A percentile compares a stretch with the other conserved stretches of the same genome.
Conservation (phyloP, 2,888 invertebrate species). For the Panzeria rudis region DNA sequence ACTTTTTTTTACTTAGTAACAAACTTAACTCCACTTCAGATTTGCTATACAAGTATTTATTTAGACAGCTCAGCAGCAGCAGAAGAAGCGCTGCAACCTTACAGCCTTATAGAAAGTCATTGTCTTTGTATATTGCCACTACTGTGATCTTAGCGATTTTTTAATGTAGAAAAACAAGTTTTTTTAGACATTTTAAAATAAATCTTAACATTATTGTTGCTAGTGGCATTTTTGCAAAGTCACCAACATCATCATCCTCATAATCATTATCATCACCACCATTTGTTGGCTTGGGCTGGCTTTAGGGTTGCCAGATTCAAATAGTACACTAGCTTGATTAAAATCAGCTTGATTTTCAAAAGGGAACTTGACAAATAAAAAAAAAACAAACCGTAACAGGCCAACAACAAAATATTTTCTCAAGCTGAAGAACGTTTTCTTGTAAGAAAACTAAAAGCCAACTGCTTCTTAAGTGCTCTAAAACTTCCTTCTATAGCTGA, state of each 20-base stretch:
- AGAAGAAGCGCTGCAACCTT: constrained; percentile 1
- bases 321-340: too few species aligned
- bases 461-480: too few species aligned
- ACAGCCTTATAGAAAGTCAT: constrained; percentile 32
- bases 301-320: too few species aligned
- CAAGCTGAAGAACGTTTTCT: too few species aligned
- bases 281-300: not conserved
- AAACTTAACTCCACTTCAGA: constrained; percentile 32
- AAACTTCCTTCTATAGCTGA: too few species aligned
- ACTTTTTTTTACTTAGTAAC: constrained; percentile 33
- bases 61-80: constrained; percentile 27
- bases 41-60: constrained; percentile 16
- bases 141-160: constrained; percentile 22
- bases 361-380: too few species aligned
- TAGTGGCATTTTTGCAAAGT: constrained; percentile 58
- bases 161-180: constrained; percentile 52
- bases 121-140: constrained; percentile 29
- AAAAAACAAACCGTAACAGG: too few species aligned
- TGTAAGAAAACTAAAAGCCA: too few species aligned
- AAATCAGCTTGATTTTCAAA: too few species aligned
- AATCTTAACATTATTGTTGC: constrained; percentile 57
- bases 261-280: constrained; percentile 6
- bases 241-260: constrained; percentile 27
- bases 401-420: too few species aligned
- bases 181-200: constrained; percentile 51